Evolutionary conservation across 1,140 invertebrate genomes (phyloP).

Genomic region (Zaprionus nigranus): DNA sequence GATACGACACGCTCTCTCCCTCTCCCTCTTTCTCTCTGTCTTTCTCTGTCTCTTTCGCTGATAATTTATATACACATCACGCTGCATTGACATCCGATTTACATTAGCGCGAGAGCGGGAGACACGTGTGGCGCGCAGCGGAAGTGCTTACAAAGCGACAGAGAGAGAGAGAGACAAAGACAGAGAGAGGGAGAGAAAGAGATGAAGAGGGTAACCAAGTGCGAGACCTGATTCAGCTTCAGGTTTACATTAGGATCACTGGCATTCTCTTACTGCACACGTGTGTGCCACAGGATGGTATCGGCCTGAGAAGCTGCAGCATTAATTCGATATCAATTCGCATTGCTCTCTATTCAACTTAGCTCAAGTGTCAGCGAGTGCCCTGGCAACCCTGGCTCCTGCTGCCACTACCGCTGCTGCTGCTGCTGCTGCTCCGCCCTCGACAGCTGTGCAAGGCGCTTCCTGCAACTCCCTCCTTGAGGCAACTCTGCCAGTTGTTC

Average conservation of each 20-base stretch:
- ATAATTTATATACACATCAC: conserved; percentile 83
- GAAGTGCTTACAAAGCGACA: conserved; percentile 58
- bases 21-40: conserved; percentile 26
- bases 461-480: conserved; percentile 67
- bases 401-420: not conserved
- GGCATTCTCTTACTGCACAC: conserved; percentile 20
- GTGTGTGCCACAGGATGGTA: conserved; percentile 23
- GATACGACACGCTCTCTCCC: not conserved
- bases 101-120: conserved; percentile 68
- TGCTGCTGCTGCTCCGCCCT: conserved; percentile 24
- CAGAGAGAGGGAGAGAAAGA: too few species aligned
- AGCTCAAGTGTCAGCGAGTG: conserved; percentile 73
- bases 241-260: not conserved
- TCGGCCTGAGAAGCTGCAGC: conserved; percentile 11
- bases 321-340: conserved; percentile 73
- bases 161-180: conserved; percentile 2
- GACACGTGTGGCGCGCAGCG: conserved; percentile 45
- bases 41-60: conserved; percentile 30
- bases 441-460: conserved; percentile 69
- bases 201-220: too few species aligned
- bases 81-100: conserved; percentile 84
- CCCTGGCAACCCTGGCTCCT: conserved; percentile 11
- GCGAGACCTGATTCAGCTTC: not conserved
- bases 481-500: conserved; percentile 12
- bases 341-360: conserved; percentile 19